These are phyloP conservation scores for Characodon lateralis DNA, from an alignment of 2,797 vertebrate species.

Conservation along the genomic window DNA sequence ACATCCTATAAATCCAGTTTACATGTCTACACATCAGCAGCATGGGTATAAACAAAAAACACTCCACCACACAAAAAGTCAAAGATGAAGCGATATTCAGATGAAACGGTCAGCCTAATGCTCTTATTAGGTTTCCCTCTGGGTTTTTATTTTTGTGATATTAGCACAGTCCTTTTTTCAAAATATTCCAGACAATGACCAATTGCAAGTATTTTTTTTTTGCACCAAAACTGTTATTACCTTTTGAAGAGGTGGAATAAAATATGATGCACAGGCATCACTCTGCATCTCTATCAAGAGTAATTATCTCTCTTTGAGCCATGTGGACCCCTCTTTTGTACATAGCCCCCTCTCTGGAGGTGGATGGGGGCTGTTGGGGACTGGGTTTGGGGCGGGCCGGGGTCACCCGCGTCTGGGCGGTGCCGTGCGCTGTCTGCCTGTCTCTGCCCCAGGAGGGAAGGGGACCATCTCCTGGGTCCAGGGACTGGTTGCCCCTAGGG, in stretches of 20 bases:
- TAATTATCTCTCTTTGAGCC: not conserved
- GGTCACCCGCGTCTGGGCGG: too few species aligned
- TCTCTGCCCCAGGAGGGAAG: too few species aligned
- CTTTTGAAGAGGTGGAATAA: not conserved
- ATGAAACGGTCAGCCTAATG: not conserved
- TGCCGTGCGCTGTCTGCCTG: too few species aligned
- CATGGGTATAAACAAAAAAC: not conserved
- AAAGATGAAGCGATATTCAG: not conserved
- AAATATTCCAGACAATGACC: not conserved
- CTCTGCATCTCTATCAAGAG: not conserved
- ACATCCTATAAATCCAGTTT: not conserved
- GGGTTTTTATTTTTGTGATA: not conserved
- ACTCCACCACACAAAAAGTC: not conserved
- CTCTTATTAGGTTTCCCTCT: not conserved
- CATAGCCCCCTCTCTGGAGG: too few species aligned
- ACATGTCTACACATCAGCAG: not conserved
- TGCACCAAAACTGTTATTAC: not conserved
- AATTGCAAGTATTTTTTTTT: not conserved
- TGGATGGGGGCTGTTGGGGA: too few species aligned
- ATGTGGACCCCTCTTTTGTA: too few species aligned
- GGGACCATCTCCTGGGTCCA: too few species aligned
- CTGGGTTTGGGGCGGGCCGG: too few species aligned
- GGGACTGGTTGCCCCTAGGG: too few species aligned
- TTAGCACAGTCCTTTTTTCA: not conserved
- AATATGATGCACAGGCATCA: not conserved